These are phyloP conservation scores for Poliocrania exsul DNA, from an alignment of 2,797 vertebrate genomes.

Conservation along the genomic window DNA sequence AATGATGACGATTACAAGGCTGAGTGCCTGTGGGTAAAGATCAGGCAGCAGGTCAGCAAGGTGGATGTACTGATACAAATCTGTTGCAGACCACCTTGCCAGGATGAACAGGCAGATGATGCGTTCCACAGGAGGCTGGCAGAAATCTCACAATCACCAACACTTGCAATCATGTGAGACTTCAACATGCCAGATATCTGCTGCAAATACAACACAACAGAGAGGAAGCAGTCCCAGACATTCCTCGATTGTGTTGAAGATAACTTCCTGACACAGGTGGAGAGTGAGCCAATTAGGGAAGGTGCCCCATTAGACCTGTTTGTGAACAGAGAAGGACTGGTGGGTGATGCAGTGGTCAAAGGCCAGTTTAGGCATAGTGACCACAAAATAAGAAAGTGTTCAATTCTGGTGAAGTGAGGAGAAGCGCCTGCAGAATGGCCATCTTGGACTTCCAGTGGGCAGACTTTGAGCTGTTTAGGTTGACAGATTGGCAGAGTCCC, in stretches of 20 bases:
- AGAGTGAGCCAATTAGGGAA: background rate
- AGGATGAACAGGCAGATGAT: background rate
- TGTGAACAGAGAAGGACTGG: background rate
- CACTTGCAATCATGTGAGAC: background rate
- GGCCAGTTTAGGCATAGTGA: background rate
- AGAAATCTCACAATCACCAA: background rate
- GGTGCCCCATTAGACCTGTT: background rate
- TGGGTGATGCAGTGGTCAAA: background rate
- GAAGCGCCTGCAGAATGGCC: background rate
- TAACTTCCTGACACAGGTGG: background rate
- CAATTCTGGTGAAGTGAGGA: background rate
- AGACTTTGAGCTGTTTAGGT: background rate
- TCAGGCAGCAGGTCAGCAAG: background rate
- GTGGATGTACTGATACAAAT: background rate
- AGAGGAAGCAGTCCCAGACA: background rate
- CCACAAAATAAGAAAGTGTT: background rate
- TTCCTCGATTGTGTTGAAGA: background rate
- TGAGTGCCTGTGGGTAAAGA: background rate
- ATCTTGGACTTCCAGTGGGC: background rate
- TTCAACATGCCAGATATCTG: background rate
- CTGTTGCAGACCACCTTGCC: background rate
- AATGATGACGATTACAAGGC: background rate
- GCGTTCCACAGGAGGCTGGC: background rate
- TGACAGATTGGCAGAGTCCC: background rate
- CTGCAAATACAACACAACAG: background rate